Conservation (phyloP, 2,113 vertebrate genomes). For the Zosterops borbonicus region DNA sequence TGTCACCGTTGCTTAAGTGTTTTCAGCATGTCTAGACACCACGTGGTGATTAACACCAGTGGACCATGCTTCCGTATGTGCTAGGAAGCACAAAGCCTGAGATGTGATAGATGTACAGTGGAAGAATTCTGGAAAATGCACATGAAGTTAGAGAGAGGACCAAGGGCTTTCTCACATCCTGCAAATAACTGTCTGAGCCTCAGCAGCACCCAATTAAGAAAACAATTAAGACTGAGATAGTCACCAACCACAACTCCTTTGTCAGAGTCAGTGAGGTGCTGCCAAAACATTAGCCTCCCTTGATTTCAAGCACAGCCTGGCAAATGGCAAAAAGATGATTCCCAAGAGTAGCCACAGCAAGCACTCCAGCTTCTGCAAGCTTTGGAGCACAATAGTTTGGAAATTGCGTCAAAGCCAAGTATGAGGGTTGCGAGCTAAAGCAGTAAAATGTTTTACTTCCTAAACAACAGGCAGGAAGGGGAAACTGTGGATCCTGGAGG, state of each 20-base stretch:
- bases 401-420: neutral
- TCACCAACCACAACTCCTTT: neutral
- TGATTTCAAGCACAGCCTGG: neutral
- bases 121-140: neutral
- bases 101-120: neutral
- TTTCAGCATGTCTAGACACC: slow-evolving; percentile 56
- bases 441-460: neutral
- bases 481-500: neutral
- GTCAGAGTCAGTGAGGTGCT: neutral
- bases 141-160: neutral
- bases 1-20: slow-evolving; percentile 44
- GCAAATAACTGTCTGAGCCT: neutral
- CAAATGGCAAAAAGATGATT: neutral
- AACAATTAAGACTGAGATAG: slow-evolving; percentile 3
- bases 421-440: neutral
- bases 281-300: neutral
- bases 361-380: neutral
- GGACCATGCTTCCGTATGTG: neutral
- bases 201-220: neutral
- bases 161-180: neutral
- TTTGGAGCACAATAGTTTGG: neutral
- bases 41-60: slow-evolving; percentile 33
- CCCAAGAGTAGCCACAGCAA: neutral
- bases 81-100: neutral
- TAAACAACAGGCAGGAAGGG: neutral